These are phyloP conservation scores for Parnassius glacialis DNA, from an alignment of 2,888 invertebrate species.

Conservation along the genomic window DNA sequence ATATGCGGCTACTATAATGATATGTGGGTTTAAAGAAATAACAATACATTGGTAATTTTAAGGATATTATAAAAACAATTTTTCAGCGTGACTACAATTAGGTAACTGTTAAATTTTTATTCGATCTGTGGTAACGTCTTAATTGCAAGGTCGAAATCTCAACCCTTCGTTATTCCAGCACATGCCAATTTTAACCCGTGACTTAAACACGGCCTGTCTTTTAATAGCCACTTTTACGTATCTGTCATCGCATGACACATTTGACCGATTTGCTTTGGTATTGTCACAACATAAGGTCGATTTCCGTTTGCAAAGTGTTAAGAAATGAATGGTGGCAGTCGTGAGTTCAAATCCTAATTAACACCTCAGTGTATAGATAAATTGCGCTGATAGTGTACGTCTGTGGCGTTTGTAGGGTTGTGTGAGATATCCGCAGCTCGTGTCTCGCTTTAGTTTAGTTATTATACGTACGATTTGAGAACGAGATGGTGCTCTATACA, in stretches of 20 bases:
- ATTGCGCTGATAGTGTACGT: slow-evolving; percentile 66
- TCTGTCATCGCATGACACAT: slow-evolving; percentile 54
- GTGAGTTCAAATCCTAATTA: slow-evolving; percentile 78
- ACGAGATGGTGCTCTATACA: slow-evolving; percentile 17
- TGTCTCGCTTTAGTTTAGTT: slow-evolving; percentile 31
- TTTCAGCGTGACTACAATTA: too few species aligned
- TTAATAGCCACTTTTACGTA: slow-evolving; percentile 71
- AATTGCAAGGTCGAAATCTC: slow-evolving; percentile 56
- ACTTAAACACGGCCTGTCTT: slow-evolving; percentile 61
- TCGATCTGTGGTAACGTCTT: slow-evolving; percentile 45
- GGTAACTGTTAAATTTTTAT: neutral
- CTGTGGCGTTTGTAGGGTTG: slow-evolving; percentile 52
- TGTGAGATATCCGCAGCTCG: slow-evolving; percentile 40
- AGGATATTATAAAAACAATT: too few species aligned
- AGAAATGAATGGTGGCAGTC: slow-evolving; percentile 62
- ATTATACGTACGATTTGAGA: slow-evolving; percentile 25
- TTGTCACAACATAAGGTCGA: slow-evolving; percentile 31
- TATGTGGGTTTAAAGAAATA: too few species aligned
- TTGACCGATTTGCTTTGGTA: slow-evolving; percentile 36
- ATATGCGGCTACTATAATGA: too few species aligned
- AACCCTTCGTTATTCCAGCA: slow-evolving; percentile 59
- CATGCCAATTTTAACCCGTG: slow-evolving; percentile 74
- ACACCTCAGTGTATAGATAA: slow-evolving; percentile 75
- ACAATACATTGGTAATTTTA: too few species aligned
- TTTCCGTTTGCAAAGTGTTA: slow-evolving; percentile 32